A percentile compares a stretch with the other conserved stretches of the same genome.
phyloP scores from a whole-genome alignment of 2,888 invertebrate genomes.

The Melieria picta region DNA sequence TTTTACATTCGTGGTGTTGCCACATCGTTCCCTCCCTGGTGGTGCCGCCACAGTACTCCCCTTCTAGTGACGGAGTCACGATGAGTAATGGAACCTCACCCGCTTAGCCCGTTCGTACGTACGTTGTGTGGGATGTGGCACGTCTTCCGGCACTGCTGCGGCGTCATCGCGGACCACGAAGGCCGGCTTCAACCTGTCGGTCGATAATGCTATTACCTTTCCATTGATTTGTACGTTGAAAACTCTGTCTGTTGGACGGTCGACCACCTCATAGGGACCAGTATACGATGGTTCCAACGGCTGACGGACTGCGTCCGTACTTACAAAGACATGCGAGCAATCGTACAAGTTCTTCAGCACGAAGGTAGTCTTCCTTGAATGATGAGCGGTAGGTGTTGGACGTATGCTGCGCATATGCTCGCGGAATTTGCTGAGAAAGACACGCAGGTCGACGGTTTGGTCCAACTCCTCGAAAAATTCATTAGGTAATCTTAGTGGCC shows the following conservation, averaged over 20 bases:
- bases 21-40: too few relatives aligned
- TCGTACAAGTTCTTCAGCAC: slow-evolving; percentile 18
- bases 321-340: slow-evolving; percentile 27
- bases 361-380: slow-evolving; percentile 19
- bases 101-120: too few relatives aligned
- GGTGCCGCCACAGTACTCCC: too few relatives aligned
- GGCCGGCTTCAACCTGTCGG: not conserved
- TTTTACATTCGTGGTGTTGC: too few relatives aligned
- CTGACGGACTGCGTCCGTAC: slow-evolving; percentile 19
- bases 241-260: slow-evolving; percentile 13
- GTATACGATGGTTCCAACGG: slow-evolving; percentile 24
- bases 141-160: too few relatives aligned
- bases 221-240: slow-evolving; percentile 4
- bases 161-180: not conserved
- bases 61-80: too few relatives aligned
- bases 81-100: too few relatives aligned
- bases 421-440: slow-evolving; percentile 30
- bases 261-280: slow-evolving; percentile 27
- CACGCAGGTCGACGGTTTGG: slow-evolving; percentile 15
- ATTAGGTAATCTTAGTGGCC: slow-evolving; percentile 47
- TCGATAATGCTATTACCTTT: not conserved
- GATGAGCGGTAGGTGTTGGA: slow-evolving; percentile 20
- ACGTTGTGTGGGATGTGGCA: too few relatives aligned
- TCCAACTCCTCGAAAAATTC: slow-evolving; percentile 42
- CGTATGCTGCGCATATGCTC: slow-evolving; percentile 25